Evolutionary conservation across 2,113 vertebrate species (phyloP).

Genomic region (Atlantisia rogersi): DNA sequence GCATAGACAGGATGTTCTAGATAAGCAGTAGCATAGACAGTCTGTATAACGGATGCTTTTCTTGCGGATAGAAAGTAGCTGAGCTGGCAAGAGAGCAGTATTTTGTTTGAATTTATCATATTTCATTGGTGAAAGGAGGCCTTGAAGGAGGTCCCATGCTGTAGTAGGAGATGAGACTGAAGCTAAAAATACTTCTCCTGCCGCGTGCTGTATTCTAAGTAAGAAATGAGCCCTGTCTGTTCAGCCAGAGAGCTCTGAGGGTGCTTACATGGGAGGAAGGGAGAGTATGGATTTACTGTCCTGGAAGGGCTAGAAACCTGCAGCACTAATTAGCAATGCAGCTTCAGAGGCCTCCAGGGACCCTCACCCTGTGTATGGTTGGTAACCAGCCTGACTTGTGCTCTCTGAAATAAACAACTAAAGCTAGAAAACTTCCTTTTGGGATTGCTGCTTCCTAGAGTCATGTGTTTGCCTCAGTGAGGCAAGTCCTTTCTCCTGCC

Average conservation of each 20-base stretch:
- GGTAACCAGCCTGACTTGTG: not conserved
- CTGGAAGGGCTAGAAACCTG: not conserved
- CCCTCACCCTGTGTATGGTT: not conserved
- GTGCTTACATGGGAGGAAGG: not conserved
- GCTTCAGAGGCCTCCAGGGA: not conserved
- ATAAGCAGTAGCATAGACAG: not conserved
- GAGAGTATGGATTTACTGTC: not conserved
- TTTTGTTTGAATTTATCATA: not conserved
- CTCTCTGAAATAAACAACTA: not conserved
- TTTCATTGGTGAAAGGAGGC: not conserved
- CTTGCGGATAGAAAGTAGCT: not conserved
- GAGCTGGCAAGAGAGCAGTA: not conserved
- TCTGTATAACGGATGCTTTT: not conserved
- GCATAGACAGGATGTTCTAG: not conserved
- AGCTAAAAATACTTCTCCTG: conserved; percentile 28
- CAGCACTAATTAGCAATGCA: not conserved
- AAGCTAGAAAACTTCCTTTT: not conserved
- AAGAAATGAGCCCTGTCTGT: not conserved
- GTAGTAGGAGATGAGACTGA: not conserved
- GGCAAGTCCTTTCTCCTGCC: not conserved
- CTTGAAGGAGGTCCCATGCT: not conserved
- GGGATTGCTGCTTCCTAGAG: not conserved
- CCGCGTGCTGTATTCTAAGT: not conserved
- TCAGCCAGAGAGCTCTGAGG: not conserved
- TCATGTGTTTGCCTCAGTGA: not conserved